Base-by-base conservation (phyloP, 2,113 vertebrate species). In the Brienomyrus brachyistius region DNA sequence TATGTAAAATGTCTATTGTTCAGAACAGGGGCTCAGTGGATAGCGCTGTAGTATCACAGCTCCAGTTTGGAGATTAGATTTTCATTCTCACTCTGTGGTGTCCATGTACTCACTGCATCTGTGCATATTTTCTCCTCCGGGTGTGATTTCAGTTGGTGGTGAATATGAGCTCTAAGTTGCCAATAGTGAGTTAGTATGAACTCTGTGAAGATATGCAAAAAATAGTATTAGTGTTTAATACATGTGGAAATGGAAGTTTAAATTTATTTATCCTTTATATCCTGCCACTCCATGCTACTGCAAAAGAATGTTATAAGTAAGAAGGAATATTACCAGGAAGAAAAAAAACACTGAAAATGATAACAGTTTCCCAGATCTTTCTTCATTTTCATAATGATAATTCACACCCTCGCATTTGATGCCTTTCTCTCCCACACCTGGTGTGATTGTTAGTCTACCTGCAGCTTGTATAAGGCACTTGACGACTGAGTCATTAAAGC, bases 81-180 rank as follows among this genome's bases (percentile, higher is more conserved):
- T 80, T 13, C 13, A 80, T 80, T 5, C 13, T 35, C 0, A 5
- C 13, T 80, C 35, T 80, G 74, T 80, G 13, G 17, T 43, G 17
- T 80, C 13, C 35, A 80, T 40, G 74, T 80, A 43, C 74, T 40
- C 70, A 31, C 31, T 77, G 70, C 15, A 40, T 35, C 31, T 80
- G 35, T 80, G 31, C 13, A 80, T 17, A 35, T 80, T 80, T 80
- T 43, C 1, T 80, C 74, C 74, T 17, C 13, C 19, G 13, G 31
- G 35, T 80, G 74, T 80, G 74, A 43, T 43, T 80, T 80, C 74
- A 80, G n/a, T 80, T 80, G 74, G 74, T 80, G 74, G 74, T 80
- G 74, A 77, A 43, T 43, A 77, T 77, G 74, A 40, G 35, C 35
- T 43, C 15, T 80, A 40, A 43, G 6, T 80, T 43, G 35, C 31